These are phyloP conservation scores for Electrophaes corylata DNA, from an alignment of 2,888 invertebrate genomes.

Conservation along the genomic window DNA sequence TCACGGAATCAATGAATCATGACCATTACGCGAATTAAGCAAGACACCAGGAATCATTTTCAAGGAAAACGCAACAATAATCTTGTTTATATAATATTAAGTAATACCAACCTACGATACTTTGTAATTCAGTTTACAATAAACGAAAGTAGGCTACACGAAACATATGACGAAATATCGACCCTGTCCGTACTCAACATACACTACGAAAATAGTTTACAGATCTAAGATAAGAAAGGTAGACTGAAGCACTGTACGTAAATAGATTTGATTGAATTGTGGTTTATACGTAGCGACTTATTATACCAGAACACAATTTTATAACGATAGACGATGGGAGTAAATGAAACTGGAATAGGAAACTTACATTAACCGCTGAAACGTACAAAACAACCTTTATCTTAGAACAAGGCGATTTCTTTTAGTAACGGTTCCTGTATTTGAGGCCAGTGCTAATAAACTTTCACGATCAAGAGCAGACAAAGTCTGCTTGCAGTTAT, in stretches of 20 bases:
- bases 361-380: conserved; percentile 45
- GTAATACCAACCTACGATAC: conserved; percentile 21
- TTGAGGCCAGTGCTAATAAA: conserved; percentile 77
- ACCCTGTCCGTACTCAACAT: conserved; percentile 57
- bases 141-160: conserved; percentile 64
- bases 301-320: not conserved
- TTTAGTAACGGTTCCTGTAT: conserved; percentile 75
- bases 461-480: conserved; percentile 81
- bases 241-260: conserved; percentile 26
- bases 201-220: conserved; percentile 46
- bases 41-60: conserved; percentile 10
- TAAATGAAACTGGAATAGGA: conserved; percentile 10
- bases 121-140: conserved; percentile 42
- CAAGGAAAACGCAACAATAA: conserved; percentile 14
- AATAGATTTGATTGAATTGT: conserved; percentile 27
- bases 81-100: conserved; percentile 16
- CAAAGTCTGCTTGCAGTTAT: conserved; percentile 59
- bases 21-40: conserved; percentile 5
- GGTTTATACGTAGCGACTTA: conserved; percentile 10
- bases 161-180: conserved; percentile 58
- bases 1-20: conserved; percentile 9
- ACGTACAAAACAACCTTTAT: conserved; percentile 55
- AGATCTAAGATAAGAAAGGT: conserved; percentile 38
- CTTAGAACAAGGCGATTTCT: conserved; percentile 64
- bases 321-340: not conserved